Conservation (phyloP, 92 coral and sea anemone genomes). For the Ricordea florida region DNA sequence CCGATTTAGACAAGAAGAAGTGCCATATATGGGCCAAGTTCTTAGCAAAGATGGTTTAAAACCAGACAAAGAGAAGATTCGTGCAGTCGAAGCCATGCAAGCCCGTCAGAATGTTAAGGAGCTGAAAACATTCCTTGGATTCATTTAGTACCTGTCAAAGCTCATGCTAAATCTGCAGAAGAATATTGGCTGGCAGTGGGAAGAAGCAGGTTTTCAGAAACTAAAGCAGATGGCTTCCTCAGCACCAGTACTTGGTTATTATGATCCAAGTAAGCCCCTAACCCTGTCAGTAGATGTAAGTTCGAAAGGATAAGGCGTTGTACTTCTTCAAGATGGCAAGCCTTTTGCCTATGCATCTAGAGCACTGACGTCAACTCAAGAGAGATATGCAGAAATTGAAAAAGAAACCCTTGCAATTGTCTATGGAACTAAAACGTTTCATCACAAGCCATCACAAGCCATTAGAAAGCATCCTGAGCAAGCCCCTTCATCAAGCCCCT, state of each 20-base stretch:
- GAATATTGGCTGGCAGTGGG: conserved; percentile 66
- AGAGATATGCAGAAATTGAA: conserved; percentile 42
- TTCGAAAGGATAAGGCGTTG: conserved; percentile 38
- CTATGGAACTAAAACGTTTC: conserved; percentile 14
- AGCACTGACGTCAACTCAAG: conserved; percentile 46
- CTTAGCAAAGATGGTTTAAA: conserved; percentile 55
- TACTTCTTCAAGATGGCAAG: conserved; percentile 35
- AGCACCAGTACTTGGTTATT: conserved; percentile 45
- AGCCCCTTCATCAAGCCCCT: conserved; percentile 37
- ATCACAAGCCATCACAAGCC: conserved; percentile 39
- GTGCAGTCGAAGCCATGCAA: conserved; percentile 55
- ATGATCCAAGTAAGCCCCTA: conserved; percentile 49
- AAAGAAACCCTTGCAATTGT: conserved; percentile 29
- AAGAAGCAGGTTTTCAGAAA: conserved; percentile 37
- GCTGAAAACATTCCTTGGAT: conserved; percentile 60
- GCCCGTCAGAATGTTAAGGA: conserved; percentile 39
- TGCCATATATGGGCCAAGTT: conserved; percentile 62
- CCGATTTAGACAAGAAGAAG: conserved; percentile 53
- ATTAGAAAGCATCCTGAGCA: conserved; percentile 24
- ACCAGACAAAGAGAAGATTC: conserved; percentile 60
- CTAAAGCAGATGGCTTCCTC: conserved; percentile 40
- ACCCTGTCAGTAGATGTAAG: conserved; percentile 35
- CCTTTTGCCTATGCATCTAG: conserved; percentile 54
- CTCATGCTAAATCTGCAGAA: conserved; percentile 48
- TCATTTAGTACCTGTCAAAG: conserved; percentile 55